phyloP scores from a whole-genome alignment of 2,797 vertebrate species.

The Apogon hyalosoma region DNA sequence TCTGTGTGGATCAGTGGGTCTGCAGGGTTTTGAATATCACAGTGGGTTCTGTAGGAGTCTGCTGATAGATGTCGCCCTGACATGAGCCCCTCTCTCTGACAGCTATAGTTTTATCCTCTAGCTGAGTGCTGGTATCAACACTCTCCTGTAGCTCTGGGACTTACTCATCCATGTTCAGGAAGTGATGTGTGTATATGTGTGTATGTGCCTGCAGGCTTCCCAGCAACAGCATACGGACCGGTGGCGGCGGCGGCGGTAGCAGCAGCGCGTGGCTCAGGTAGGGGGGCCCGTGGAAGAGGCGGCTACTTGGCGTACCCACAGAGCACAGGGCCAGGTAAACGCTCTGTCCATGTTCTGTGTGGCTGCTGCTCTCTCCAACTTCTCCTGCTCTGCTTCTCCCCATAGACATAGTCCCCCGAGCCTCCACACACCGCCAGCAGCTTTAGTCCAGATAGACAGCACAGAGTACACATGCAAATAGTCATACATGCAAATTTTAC shows the following conservation, averaged over 20 bases:
- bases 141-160: constrained; percentile 68
- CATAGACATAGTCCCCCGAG: constrained; percentile 65
- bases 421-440: constrained; percentile 49
- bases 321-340: constrained; percentile 95
- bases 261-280: constrained; percentile 98
- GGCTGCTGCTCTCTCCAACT: constrained; percentile 90
- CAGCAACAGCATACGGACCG: constrained; percentile 95
- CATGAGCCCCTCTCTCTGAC: constrained; percentile 65
- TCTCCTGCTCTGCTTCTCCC: constrained; percentile 81
- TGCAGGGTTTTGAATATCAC: constrained; percentile 67
- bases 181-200: constrained; percentile 74
- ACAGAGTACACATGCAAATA: constrained; percentile 15
- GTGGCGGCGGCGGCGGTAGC: constrained; percentile 95
- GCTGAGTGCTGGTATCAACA: constrained; percentile 66
- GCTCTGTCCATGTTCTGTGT: constrained; percentile 94
- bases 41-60: constrained; percentile 61
- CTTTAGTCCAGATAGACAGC: constrained; percentile 32
- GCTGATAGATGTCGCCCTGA: constrained; percentile 69
- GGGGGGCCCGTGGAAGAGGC: constrained; percentile 91
- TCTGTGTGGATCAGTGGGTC: constrained; percentile 53
- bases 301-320: constrained; percentile 91
- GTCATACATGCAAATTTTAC: constrained; percentile 8
- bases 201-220: constrained; percentile 90
- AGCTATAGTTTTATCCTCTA: constrained; percentile 70
- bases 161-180: constrained; percentile 70